Evolutionary conservation across 2,797 vertebrate species (phyloP).

Genomic region (Bryconaethiops microstoma): DNA sequence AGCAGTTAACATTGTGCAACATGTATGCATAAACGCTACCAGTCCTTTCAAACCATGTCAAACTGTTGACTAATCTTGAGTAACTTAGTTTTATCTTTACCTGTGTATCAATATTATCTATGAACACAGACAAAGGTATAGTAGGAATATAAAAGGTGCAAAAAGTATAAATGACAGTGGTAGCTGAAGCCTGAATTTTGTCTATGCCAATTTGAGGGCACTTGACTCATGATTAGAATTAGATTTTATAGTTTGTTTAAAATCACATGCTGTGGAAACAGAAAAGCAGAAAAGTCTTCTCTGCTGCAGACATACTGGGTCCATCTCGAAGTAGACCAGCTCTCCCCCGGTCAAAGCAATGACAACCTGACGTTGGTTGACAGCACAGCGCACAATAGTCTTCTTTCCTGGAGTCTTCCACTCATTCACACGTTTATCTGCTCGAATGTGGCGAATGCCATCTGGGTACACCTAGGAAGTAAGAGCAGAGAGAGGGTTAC

Average conservation of each 20-base stretch:
- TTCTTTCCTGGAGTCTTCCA: conserved; percentile 99
- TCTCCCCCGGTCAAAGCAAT: conserved; percentile 97
- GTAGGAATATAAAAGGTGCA: no score
- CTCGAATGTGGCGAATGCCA: conserved; percentile 95
- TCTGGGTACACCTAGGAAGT: conserved; percentile 93
- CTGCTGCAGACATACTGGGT: conserved; percentile 82
- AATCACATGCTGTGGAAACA: background rate
- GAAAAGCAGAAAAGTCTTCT: background rate
- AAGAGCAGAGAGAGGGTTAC: background rate
- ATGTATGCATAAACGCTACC: no score
- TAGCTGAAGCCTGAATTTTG: no score
- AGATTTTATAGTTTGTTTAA: background rate
- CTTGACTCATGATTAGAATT: no score
- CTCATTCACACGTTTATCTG: conserved; percentile 98
- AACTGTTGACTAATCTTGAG: no score
- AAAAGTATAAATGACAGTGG: no score
- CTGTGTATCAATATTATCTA: no score
- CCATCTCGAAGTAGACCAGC: conserved; percentile 99
- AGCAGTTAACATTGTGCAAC: no score
- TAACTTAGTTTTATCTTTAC: no score
- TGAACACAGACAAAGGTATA: no score
- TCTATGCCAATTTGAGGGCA: no score
- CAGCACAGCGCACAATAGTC: conserved; percentile 95
- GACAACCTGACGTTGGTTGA: conserved; percentile 98
- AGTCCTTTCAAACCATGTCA: no score